phyloP scores from a whole-genome alignment of 2,113 vertebrate species.

The Lonchura striata region DNA sequence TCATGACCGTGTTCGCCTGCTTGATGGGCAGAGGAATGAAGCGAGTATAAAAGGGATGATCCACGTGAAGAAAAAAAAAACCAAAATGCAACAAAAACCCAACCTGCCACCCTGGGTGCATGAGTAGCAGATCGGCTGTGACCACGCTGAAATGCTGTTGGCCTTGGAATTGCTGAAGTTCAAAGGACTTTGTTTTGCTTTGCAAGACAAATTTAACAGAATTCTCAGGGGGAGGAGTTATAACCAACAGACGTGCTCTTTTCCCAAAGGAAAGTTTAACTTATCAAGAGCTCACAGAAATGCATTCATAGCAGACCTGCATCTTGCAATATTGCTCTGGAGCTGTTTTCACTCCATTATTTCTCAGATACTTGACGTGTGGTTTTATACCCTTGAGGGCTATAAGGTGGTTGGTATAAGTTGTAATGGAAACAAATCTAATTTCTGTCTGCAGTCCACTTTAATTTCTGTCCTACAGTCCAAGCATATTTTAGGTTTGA shows the following conservation, averaged over 20 bases:
- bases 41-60: conserved; percentile 73
- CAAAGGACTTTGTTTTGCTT: conserved; percentile 73
- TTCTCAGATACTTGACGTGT: neutral
- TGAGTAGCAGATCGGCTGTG: conserved; percentile 73
- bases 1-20: conserved; percentile 96
- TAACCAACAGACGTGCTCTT: conserved; percentile 59
- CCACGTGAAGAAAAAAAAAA: neutral
- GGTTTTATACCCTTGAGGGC: conserved; percentile 9
- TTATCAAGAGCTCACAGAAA: conserved; percentile 72
- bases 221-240: conserved; percentile 64
- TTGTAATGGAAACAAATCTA: conserved; percentile 34
- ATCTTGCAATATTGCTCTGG: conserved; percentile 47
- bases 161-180: conserved; percentile 72
- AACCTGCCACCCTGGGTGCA: conserved; percentile 55
- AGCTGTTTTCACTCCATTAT: conserved; percentile 18
- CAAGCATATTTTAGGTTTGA: conserved; percentile 44
- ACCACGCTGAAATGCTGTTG: conserved; percentile 72
- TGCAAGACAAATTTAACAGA: conserved; percentile 67
- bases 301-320: conserved; percentile 65
- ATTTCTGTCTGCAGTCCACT: conserved; percentile 35
- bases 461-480: conserved; percentile 15
- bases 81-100: neutral
- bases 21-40: conserved; percentile 98
- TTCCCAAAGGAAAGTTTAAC: conserved; percentile 55
- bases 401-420: conserved; percentile 44